A percentile compares a stretch with the other conserved stretches of the same genome.
Conservation (phyloP, 2,888 invertebrate species). For the Oligia latruncula region DNA sequence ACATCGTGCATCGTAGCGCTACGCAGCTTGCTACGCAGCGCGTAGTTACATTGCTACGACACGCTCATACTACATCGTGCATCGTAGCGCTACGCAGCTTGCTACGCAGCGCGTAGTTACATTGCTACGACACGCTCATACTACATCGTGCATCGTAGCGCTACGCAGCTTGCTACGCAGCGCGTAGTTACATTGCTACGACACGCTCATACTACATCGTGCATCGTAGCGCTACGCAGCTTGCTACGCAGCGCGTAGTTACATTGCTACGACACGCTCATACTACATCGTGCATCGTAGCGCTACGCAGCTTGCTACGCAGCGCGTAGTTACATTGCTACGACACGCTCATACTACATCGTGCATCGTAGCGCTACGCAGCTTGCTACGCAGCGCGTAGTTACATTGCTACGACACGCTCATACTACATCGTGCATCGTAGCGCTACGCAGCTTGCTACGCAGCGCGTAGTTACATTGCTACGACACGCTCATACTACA, state of each 20-base stretch:
- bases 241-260: neutral
- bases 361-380: too few relatives aligned
- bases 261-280: neutral
- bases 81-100: too few relatives aligned
- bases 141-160: neutral
- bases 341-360: neutral
- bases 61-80: neutral
- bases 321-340: neutral
- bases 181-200: neutral
- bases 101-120: neutral
- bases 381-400: neutral
- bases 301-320: neutral
- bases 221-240: too few relatives aligned
- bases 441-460: neutral
- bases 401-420: neutral
- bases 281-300: neutral
- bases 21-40: neutral
- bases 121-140: neutral
- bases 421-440: neutral
- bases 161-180: neutral
- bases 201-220: neutral
- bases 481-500: neutral
- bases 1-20: too few relatives aligned
- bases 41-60: neutral
- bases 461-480: neutral